Conservation (phyloP, 2,888 invertebrate genomes). For the Drosophila prolongata region DNA sequence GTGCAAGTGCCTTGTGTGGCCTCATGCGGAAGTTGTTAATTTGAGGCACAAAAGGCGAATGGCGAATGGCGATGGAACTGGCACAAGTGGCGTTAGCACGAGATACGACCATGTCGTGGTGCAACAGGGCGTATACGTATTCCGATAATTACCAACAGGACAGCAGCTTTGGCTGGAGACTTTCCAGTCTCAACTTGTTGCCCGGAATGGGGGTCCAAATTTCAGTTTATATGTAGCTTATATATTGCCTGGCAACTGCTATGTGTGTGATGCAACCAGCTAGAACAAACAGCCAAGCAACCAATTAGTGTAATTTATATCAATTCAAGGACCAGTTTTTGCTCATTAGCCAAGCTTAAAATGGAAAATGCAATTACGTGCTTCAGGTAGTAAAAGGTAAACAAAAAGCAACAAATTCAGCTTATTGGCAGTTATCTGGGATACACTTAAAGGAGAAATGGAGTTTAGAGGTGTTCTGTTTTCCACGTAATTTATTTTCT, state of each 20-base stretch:
- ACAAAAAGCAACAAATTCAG: constrained; percentile 2
- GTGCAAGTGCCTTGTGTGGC: constrained; percentile 80
- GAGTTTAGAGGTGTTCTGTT: not conserved
- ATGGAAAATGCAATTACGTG: constrained; percentile 30
- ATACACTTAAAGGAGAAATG: not conserved
- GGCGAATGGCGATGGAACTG: constrained; percentile 56
- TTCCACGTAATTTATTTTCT: too few species aligned
- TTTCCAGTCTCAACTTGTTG: constrained; percentile 46
- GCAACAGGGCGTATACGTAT: constrained; percentile 56
- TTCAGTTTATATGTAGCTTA: not conserved
- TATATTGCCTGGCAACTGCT: constrained; percentile 1
- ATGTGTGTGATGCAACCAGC: constrained; percentile 21
- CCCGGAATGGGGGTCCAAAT: constrained; percentile 9
- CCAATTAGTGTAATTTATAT: constrained; percentile 64
- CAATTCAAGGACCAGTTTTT: constrained; percentile 53
- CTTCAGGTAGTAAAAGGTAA: not conserved
- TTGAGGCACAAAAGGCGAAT: constrained; percentile 74
- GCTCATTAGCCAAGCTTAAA: constrained; percentile 40
- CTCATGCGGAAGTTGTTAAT: constrained; percentile 80
- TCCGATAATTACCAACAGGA: constrained; percentile 61
- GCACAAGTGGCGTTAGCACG: constrained; percentile 64
- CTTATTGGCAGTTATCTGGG: not conserved
- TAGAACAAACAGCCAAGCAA: constrained; percentile 41
- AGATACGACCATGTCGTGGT: constrained; percentile 17
- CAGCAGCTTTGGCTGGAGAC: constrained; percentile 27